Evolutionary conservation across 1,140 invertebrate species (phyloP), one percentile per base, ranked within the genome.

Genomic region (Arctopsyche grandis): DNA sequence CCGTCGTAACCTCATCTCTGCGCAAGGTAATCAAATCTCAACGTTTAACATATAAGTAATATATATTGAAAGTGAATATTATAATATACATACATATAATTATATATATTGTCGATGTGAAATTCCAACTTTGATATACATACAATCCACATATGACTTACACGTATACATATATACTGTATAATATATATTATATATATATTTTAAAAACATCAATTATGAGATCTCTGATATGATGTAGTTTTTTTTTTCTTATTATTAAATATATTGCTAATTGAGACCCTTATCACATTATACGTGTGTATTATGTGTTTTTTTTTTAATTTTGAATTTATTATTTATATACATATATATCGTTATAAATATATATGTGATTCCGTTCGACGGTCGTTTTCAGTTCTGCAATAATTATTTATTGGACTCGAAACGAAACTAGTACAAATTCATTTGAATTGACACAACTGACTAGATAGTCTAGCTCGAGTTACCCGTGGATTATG

Each of bases 1-100:
- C 22, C 63, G 63, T 63, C 48, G 66, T 70, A 74, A 79, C 79
- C 78, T 70, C 29, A 12, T 46, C 60, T 74, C 71, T 74, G 71
- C 46, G 71, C 71, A 56, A 10, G 24, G 63, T 22, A 1, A 22
- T 66, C 63, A 66, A 66, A 66, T 66, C 63, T 29, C 63, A 66
- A 66, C 21, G n/a, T 19, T 66, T 0, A 19, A 38, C n/a, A 38
- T 38, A 38, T 38, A 38, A 38, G 7, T 38, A 38, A 38, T 38
- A 38, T 38, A 38, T 38, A 38, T 38, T 38, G 29, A 38, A 38
- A 38, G 29, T 38, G 29, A 38, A 38, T 38, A 38, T 38, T 38
- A 38, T 38, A 38, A 38, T 38, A 1, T 38, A 38, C 7, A 38
- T 38, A 38, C n/a, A n/a, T n/a, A n/a, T n/a, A n/a, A n/a, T n/a